Evolutionary conservation across 2,888 invertebrate species (phyloP), one percentile per base, ranked within the genome.

Genomic region (Timandra comae): DNA sequence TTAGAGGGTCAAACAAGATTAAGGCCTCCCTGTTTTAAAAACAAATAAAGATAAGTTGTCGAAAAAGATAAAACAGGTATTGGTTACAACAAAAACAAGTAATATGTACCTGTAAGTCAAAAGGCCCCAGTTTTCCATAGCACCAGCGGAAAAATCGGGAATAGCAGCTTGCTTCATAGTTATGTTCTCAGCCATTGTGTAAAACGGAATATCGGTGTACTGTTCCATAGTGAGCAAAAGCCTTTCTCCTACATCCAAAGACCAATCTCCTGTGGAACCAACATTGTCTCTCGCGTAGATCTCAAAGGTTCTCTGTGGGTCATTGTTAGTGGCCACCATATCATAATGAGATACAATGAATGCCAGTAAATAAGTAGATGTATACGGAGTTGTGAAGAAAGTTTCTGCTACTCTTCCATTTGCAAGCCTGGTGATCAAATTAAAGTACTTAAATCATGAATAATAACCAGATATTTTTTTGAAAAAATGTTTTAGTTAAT

Each of bases 71-170:
- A 22, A 8, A 22, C 8, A 22, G 2, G n/a, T 7, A 12, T 12
- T 3, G 7, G 6, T 25, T 11, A n/a, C n/a, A n/a, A n/a, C n/a
- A n/a, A n/a, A n/a, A n/a, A n/a, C n/a, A n/a, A n/a, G 12, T 16
- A 4, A 25, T 1, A 31, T 7, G 39, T 65, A 89, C 90, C 89
- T 89, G 78, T 93, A 95, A 0, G 93, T 94, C 21, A 93, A 87
- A 16, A 94, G 81, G 3, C 94, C 94, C 93, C 94, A 94, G 59
- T 95, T 94, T 68, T 94, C 94, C 94, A 94, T 94, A 35, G 94
- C 94, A 34, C 92, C 92, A 51, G 91, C 90, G 16, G 90, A 87
- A 63, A 94, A 93, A 56, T 94, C 93, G 2, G 94, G 92, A 35
- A 95, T 89, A 1, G 93, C 93, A 5, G 93, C 91, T 51, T 93